Conservation (phyloP, 2,113 vertebrate genomes). For the Formicarius rufipectus region DNA sequence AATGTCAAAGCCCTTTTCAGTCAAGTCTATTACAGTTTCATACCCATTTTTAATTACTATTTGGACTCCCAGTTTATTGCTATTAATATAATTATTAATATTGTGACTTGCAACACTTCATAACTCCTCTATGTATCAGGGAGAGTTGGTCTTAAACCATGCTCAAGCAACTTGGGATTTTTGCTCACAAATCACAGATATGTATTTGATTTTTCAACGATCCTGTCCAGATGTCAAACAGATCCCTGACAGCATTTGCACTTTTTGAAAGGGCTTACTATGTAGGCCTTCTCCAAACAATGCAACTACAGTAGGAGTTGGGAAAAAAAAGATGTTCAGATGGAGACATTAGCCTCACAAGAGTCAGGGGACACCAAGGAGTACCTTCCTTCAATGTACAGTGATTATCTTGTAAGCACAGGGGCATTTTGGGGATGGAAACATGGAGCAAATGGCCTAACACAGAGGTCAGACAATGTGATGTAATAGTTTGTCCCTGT, state of each 20-base stretch:
- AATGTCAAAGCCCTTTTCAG: background rate
- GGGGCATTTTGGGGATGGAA: background rate
- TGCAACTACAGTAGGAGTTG: background rate
- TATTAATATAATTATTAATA: background rate
- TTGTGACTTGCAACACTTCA: fast-evolving
- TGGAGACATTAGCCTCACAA: background rate
- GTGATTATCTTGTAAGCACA: background rate
- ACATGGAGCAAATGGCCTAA: background rate
- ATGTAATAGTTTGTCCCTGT: background rate
- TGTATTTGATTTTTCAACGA: background rate
- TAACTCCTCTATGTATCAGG: background rate
- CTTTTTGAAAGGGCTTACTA: background rate
- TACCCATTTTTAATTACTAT: background rate
- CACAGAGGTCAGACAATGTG: background rate
- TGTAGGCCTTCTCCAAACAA: background rate
- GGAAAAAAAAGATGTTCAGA: background rate
- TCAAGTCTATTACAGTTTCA: background rate
- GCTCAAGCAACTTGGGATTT: background rate
- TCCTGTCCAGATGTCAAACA: background rate
- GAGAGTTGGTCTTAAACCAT: background rate
- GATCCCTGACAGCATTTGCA: background rate
- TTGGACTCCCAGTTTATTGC: background rate
- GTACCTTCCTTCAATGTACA: fast-evolving
- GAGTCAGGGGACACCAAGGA: background rate
- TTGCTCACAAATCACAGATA: fast-evolving